Percentiles rank a stretch among this genome's conserved stretches.
Conservation (phyloP, 2,888 invertebrate genomes). For the Dugesia japonica region DNA sequence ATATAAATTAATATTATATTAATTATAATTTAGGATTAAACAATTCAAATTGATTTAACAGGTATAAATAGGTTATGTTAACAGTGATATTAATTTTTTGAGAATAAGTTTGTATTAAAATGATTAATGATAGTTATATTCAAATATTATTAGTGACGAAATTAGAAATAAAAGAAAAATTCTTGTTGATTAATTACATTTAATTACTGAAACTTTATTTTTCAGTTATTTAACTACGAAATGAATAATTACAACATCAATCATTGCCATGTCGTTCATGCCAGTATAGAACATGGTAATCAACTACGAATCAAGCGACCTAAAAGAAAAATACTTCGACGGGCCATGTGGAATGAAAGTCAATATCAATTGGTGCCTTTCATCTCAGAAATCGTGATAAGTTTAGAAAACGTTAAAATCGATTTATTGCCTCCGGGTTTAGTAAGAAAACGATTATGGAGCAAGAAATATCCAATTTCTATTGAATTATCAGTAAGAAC, state of each 20-base stretch:
- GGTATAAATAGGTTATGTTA: too few relatives aligned
- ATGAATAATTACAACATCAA: neutral
- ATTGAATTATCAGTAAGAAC: conserved; percentile 10
- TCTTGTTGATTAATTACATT: too few relatives aligned
- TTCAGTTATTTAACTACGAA: neutral
- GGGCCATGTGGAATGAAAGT: conserved; percentile 71
- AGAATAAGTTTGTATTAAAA: too few relatives aligned
- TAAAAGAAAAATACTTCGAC: conserved; percentile 62
- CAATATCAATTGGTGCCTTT: conserved; percentile 53
- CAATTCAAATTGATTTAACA: too few relatives aligned
- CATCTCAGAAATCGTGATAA: conserved; percentile 59
- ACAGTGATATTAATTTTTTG: too few relatives aligned
- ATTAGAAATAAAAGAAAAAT: too few relatives aligned
- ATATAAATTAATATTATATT: too few relatives aligned
- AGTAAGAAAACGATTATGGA: conserved; percentile 58
- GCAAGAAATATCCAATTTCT: conserved; percentile 79
- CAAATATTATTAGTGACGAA: too few relatives aligned
- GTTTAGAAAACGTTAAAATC: conserved; percentile 41
- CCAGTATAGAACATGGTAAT: neutral
- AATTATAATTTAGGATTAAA: too few relatives aligned
- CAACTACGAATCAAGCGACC: conserved; percentile 63
- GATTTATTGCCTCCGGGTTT: conserved; percentile 43
- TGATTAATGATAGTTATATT: too few relatives aligned
- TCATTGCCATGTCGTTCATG: neutral
- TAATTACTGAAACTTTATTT: too few relatives aligned